Evolutionary conservation across 2,888 invertebrate genomes (phyloP), one percentile per base, ranked within the genome.

Genomic region (Drosophila bunnanda): DNA sequence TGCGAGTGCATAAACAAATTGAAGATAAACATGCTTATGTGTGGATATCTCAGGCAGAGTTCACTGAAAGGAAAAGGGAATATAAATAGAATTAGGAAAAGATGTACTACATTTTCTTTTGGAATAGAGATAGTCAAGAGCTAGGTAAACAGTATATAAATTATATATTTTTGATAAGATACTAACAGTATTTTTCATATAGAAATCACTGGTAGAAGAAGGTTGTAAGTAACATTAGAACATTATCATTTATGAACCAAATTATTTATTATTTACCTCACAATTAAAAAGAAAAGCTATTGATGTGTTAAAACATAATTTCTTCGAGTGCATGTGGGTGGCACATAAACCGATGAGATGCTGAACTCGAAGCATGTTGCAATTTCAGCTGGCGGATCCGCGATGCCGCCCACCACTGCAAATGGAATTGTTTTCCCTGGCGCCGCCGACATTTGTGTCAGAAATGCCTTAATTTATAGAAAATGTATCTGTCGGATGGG

Each of bases 391-490:
- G 62, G 34, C 67, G 71, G 70, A 55, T 55, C 54, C 76, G 76
- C 76, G 75, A 32, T 15, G 36, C 34, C 76, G 20, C 60, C 60
- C 60, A 36, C 50, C 53, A n/a, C 59, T 64, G 81, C 76, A 82
- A 84, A 88, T 84, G 77, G 77, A 84, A 84, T 80, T 74, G 87
- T 88, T 88, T 82, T 75, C 77, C 50, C 73, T 58, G 70, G 60
- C 59, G 54, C 64, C 34, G 54, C 44, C 72, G 68, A 60, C 73
- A 75, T 68, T 74, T 74, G 73, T 74, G 73, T 75, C 73, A 74
- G 73, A 74, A 74, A 68, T 60, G 61, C 69, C 72, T 76, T 78
- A 80, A 88, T 83, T 88, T 87, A 86, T 88, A 80, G 89, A 78
- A 80, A 86, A 83, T 80, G 78, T 86, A 76, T 80, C 80, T 71